Evolutionary conservation across 2,797 vertebrate genomes (phyloP).

Genomic region (Pangasius krempfi): DNA sequence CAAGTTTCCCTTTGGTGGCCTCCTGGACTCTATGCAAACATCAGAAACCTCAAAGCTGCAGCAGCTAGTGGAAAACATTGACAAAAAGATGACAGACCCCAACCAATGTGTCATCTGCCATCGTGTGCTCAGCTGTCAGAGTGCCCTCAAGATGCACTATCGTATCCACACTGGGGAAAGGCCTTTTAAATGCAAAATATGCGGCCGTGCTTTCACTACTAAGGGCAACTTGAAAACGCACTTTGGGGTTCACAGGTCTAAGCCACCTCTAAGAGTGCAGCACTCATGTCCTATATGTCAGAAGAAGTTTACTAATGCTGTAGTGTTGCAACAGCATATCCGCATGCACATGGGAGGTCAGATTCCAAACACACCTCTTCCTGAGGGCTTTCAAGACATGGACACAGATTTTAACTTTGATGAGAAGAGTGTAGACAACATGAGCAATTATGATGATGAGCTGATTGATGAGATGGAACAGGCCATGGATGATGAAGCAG

Average conservation of each 20-base stretch:
- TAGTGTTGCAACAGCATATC: conserved; percentile 98
- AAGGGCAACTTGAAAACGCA: conserved; percentile 99
- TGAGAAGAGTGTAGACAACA: conserved; percentile 87
- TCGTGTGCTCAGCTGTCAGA: conserved; percentile 98
- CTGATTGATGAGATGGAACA: conserved; percentile 91
- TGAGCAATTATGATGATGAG: conserved; percentile 91
- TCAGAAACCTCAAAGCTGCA: conserved; percentile 99
- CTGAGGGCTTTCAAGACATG: conserved; percentile 92
- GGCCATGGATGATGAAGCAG: conserved; percentile 90
- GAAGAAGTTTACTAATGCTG: conserved; percentile 99
- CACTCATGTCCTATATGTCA: conserved; percentile 99
- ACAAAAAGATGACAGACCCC: conserved; percentile 99
- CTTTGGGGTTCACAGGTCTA: conserved; percentile 97
- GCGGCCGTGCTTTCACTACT: conserved; percentile 97
- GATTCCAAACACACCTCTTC: conserved; percentile 93
- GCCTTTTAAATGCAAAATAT: conserved; percentile 99
- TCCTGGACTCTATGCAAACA: conserved; percentile 99
- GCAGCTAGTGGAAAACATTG: conserved; percentile 98
- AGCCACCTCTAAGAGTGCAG: conserved; percentile 95
- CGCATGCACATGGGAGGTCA: conserved; percentile 99
- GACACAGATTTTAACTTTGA: conserved; percentile 90
- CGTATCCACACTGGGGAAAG: conserved; percentile 97
- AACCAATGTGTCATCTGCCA: conserved; percentile 99
- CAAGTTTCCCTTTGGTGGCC: conserved; percentile 97
- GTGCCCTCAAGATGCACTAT: conserved; percentile 99